phyloP scores from a whole-genome alignment of 1,140 invertebrate genomes.

The Harpegnathos saltator region DNA sequence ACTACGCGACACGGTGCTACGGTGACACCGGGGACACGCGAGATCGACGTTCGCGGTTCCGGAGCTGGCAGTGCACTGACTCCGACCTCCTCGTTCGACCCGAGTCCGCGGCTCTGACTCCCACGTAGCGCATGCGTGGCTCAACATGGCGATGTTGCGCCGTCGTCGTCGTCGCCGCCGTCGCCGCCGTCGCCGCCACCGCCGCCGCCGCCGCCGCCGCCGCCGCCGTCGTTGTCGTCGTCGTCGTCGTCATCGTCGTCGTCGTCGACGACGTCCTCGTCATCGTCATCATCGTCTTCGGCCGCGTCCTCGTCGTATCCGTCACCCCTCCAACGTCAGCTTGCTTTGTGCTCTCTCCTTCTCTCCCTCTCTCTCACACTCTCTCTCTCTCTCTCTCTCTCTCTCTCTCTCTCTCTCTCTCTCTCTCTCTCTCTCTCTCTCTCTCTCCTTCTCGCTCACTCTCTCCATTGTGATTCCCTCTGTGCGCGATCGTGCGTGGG shows the following conservation, averaged over 20 bases:
- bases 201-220: conserved; percentile 35
- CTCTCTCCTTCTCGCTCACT: background rate
- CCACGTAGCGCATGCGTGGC: conserved; percentile 81
- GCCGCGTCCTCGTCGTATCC: conserved; percentile 54
- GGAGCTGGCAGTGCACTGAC: conserved; percentile 84
- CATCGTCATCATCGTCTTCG: conserved; percentile 42
- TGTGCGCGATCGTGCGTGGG: conserved; percentile 14
- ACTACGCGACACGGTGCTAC: conserved; percentile 31
- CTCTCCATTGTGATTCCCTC: conserved; percentile 11
- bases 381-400: background rate
- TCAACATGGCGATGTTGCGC: conserved; percentile 78
- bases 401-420: conserved; percentile 42
- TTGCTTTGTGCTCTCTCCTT: conserved; percentile 37
- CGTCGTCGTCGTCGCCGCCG: conserved; percentile 75
- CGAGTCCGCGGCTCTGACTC: conserved; percentile 80
- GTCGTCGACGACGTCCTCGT: conserved; percentile 44
- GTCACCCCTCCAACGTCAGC: conserved; percentile 28
- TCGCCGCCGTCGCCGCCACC: conserved; percentile 42
- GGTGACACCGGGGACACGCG: conserved; percentile 24
- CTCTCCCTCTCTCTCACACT: conserved; percentile 1
- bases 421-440: no score
- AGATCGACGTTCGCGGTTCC: conserved; percentile 76
- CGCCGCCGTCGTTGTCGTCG: conserved; percentile 73
- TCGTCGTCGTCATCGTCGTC: conserved; percentile 77
- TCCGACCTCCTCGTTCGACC: conserved; percentile 83